phyloP scores from a whole-genome alignment of 2,797 vertebrate species.

The Clarias laeviceps region DNA sequence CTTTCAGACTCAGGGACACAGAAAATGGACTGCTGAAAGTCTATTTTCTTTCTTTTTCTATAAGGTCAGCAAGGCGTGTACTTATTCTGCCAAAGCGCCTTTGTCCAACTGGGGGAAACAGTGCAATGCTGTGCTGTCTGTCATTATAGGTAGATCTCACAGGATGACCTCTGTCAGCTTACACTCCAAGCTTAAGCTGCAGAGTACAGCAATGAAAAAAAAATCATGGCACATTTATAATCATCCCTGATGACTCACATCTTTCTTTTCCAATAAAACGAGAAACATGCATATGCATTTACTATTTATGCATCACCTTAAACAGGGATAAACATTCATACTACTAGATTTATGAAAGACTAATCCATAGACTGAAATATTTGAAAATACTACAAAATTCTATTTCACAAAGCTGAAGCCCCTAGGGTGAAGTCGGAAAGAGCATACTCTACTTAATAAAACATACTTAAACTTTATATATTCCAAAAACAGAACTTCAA shows the following conservation, averaged over 20 bases:
- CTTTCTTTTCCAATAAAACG: not conserved
- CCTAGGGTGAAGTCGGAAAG: too few species aligned
- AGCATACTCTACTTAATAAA: not conserved
- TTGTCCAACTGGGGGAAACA: conserved; percentile 27
- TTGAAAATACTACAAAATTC: not conserved
- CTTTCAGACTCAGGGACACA: conserved; percentile 61
- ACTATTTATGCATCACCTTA: not conserved
- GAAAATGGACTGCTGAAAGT: conserved; percentile 68
- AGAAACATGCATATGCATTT: not conserved
- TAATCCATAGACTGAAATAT: not conserved
- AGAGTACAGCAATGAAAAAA: conserved; percentile 8
- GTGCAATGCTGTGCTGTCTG: conserved; percentile 43
- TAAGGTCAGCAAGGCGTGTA: conserved; percentile 62
- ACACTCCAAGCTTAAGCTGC: conserved; percentile 28
- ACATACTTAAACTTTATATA: not conserved
- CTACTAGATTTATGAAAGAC: not conserved
- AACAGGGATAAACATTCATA: not conserved
- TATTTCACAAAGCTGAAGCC: not conserved
- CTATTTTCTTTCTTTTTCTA: conserved; percentile 67
- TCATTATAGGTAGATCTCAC: conserved; percentile 63
- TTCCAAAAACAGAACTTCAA: not conserved
- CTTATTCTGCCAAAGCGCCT: conserved; percentile 46
- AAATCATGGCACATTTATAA: not conserved
- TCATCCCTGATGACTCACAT: not conserved
- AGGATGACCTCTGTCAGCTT: conserved; percentile 36